These are phyloP conservation scores for Labrus mixtus DNA, from an alignment of 2,113 vertebrate genomes.

Conservation along the genomic window DNA sequence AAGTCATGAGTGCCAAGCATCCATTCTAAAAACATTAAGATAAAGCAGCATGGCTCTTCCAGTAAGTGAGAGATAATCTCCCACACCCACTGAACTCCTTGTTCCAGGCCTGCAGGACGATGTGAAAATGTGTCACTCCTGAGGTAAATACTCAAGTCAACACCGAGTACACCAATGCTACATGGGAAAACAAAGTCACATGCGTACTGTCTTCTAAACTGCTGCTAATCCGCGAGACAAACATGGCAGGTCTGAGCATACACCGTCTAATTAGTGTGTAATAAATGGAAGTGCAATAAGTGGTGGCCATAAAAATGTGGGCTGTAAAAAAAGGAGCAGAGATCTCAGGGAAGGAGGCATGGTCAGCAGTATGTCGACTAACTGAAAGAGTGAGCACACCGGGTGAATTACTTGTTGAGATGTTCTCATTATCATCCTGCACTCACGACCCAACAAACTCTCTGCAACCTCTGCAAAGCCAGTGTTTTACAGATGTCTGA, in stretches of 20 bases:
- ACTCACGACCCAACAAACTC: background rate
- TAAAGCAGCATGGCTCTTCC: constrained; percentile 47
- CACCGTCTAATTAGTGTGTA: constrained; percentile 58
- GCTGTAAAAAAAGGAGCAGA: constrained; percentile 53
- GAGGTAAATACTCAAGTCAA: constrained; percentile 39
- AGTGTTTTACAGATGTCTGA: background rate
- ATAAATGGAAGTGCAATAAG: constrained; percentile 72
- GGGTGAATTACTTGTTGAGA: constrained; percentile 10
- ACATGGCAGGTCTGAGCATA: constrained; percentile 53
- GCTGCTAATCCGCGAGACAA: constrained; percentile 63
- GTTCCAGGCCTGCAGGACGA: constrained; percentile 44
- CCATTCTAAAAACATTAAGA: constrained; percentile 46
- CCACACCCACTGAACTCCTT: constrained; percentile 51
- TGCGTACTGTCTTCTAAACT: constrained; percentile 13
- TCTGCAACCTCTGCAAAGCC: background rate
- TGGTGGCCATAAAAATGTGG: constrained; percentile 53
- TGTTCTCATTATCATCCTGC: background rate
- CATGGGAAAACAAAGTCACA: constrained; percentile 21
- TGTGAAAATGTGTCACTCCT: constrained; percentile 23
- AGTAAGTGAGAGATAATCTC: constrained; percentile 52
- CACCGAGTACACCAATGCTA: constrained; percentile 3
- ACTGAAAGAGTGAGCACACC: constrained; percentile 9
- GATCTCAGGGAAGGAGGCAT: background rate
- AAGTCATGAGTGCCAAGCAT: background rate
- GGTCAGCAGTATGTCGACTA: constrained; percentile 4